Evolutionary conservation across 2,888 invertebrate species (phyloP).

Genomic region (Antheraea assamensis): DNA sequence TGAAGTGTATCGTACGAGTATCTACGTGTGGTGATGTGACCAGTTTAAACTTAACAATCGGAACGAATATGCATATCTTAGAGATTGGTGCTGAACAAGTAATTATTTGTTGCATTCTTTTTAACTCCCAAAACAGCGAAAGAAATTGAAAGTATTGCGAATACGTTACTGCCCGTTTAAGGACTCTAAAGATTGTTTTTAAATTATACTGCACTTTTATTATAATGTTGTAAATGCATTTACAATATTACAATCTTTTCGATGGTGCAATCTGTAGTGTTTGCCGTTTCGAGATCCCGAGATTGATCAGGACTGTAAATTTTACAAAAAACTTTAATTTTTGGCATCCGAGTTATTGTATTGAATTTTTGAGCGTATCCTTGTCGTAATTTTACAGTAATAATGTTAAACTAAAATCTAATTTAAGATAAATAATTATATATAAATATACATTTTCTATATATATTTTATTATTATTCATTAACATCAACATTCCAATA

Average conservation of each 20-base stretch:
- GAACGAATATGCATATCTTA: slow-evolving; percentile 74
- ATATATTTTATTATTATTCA: too few relatives aligned
- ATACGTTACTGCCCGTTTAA: slow-evolving; percentile 19
- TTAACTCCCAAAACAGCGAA: slow-evolving; percentile 44
- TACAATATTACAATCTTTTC: neutral
- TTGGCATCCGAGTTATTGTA: neutral
- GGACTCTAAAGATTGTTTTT: neutral
- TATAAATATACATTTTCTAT: too few relatives aligned
- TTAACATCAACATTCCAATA: neutral
- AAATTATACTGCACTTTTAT: neutral
- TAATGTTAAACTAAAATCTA: neutral
- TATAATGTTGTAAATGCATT: slow-evolving; percentile 4
- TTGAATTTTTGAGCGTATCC: neutral
- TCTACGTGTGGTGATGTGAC: slow-evolving; percentile 52
- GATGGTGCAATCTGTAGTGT: neutral
- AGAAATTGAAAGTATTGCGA: slow-evolving; percentile 44
- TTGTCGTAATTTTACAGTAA: neutral
- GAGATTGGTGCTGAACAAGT: slow-evolving; percentile 79
- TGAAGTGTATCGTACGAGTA: slow-evolving; percentile 34
- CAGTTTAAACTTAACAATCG: slow-evolving; percentile 47
- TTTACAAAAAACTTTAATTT: neutral
- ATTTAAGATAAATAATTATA: neutral
- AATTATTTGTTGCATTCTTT: slow-evolving; percentile 46
- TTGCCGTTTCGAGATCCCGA: neutral
- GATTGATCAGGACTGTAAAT: neutral